phyloP scores from a whole-genome alignment of 2,888 invertebrate genomes.

The Tanytarsus gracilentus region DNA sequence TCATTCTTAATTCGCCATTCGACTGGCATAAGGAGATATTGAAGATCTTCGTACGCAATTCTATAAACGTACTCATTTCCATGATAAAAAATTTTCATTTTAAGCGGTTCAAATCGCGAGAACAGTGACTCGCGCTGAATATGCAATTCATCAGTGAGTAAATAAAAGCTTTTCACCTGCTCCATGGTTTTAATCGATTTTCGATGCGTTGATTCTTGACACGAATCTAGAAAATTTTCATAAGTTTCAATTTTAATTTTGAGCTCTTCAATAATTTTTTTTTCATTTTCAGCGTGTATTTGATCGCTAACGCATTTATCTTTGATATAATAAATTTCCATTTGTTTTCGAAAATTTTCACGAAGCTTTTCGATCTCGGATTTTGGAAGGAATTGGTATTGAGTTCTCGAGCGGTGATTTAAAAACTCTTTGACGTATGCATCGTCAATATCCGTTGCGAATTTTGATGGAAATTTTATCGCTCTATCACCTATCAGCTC shows the following conservation, averaged over 20 bases:
- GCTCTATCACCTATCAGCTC: slow-evolving; percentile 35
- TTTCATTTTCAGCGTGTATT: not conserved
- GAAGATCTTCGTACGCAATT: not conserved
- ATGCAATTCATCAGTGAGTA: not conserved
- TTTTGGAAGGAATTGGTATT: slow-evolving; percentile 37
- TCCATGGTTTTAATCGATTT: not conserved
- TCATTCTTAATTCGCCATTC: slow-evolving; percentile 2
- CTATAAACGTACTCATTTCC: not conserved
- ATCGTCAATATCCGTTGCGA: slow-evolving; percentile 41
- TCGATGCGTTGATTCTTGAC: not conserved
- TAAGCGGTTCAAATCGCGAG: not conserved
- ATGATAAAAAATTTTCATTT: not conserved
- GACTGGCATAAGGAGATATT: slow-evolving; percentile 5
- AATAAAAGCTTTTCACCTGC: not conserved
- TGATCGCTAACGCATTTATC: slow-evolving; percentile 1
- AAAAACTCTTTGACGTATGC: slow-evolving; percentile 39
- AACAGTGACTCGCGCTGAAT: not conserved
- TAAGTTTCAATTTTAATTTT: not conserved
- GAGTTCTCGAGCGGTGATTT: slow-evolving; percentile 36
- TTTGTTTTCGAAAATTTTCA: slow-evolving; percentile 38
- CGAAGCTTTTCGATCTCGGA: slow-evolving; percentile 36
- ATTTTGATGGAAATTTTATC: slow-evolving; percentile 34
- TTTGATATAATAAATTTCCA: slow-evolving; percentile 38
- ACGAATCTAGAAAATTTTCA: not conserved
- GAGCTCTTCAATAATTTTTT: not conserved